Base-by-base conservation (phyloP, 2,888 invertebrate species). In the Belgica antarctica region DNA sequence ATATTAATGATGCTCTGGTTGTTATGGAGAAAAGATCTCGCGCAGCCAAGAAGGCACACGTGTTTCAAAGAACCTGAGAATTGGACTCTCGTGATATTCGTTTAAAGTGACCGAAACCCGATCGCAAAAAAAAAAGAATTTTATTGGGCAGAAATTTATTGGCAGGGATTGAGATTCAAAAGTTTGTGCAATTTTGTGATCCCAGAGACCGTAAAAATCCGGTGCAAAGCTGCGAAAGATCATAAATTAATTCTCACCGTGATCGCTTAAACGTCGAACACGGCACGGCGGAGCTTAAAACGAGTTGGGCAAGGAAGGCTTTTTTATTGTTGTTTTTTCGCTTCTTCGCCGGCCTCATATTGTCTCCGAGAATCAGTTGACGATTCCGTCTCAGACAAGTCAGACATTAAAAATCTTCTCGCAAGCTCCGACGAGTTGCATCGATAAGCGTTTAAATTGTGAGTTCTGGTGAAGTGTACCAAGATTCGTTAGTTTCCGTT, bases 291-390 rank as follows among this genome's bases (percentile, higher is more conserved):
- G 46, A 24, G 27, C 47, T 7, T 27, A 17, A 61, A 66, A 66
- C 65, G 47, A 66, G 65, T 66, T 66, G 24, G 65, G 46, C 36
- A 46, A 66, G 47, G 41, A 52, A 52, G 52, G 22, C n/a, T n/a
- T n/a, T n/a, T n/a, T n/a, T n/a, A n/a, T n/a, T 41, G 22, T 17
- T 22, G 19, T 52, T 41, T 41, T 41, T 41, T 52, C 52, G 52
- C 12, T 47, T 46, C 65, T 46, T 66, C 65, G 19, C 17, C 47
- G 65, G 65, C 65, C 47, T 66, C 65, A 66, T 25, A 46, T 22
- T 66, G 65, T 66, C 47, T 66, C 65, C 24, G 3, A 22, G 5
- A 22, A 27, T 66, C 28, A 66, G 65, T 66, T 46, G 46, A 19
- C 25, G 65, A 28, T 19, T 47, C 47, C 65, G 17, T 47, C 47